phyloP scores from a whole-genome alignment of 2,113 vertebrate genomes.

The Plecturocebus donacophilus region DNA sequence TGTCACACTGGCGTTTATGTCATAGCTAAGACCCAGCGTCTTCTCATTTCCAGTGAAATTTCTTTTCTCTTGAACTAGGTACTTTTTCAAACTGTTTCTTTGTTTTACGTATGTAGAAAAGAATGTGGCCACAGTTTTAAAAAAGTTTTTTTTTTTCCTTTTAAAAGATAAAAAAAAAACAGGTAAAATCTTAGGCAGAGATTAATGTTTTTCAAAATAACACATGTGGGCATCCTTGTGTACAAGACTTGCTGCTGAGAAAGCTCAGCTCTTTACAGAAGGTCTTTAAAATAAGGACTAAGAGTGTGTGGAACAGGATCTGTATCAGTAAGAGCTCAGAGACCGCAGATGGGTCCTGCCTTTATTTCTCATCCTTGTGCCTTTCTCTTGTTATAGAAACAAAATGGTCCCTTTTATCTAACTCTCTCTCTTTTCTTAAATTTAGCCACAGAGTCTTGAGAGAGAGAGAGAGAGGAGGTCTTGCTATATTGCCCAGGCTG shows the following conservation, averaged over 20 bases:
- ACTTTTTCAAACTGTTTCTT: background rate
- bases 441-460: too few relatives aligned
- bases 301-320: background rate
- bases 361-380: accelerated
- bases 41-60: background rate
- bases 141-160: background rate
- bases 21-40: background rate
- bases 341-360: background rate
- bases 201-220: background rate
- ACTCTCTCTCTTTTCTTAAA: background rate
- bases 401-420: background rate
- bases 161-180: background rate
- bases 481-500: background rate
- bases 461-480: too few relatives aligned
- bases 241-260: background rate
- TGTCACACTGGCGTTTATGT: background rate
- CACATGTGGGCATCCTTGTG: background rate
- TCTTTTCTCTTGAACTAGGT: background rate
- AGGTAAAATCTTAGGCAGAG: background rate
- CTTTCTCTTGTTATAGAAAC: background rate
- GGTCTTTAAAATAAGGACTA: background rate
- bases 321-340: background rate
- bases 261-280: background rate
- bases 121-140: background rate
- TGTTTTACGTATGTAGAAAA: background rate